Percentiles rank a stretch among this genome's conserved stretches.
Conservation (phyloP, 2,888 invertebrate genomes). For the Cataglyphis altisquamis region DNA sequence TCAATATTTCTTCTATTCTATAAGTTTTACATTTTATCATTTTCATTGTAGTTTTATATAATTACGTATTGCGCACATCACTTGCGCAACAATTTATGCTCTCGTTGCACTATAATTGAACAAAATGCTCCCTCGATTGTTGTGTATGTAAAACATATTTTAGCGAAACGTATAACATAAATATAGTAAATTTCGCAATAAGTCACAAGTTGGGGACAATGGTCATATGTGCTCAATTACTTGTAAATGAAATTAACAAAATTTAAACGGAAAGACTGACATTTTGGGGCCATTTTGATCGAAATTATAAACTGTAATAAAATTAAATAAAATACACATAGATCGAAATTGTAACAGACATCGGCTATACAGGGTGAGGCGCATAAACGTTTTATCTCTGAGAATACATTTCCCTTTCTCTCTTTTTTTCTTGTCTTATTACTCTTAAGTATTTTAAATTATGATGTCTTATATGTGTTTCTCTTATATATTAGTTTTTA, state of each 20-base stretch:
- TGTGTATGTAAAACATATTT: slow-evolving; percentile 52
- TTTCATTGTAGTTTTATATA: slow-evolving; percentile 42
- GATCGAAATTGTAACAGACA: slow-evolving; percentile 32
- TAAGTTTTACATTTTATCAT: slow-evolving; percentile 4
- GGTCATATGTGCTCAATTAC: slow-evolving; percentile 77
- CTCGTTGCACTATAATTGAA: slow-evolving; percentile 46
- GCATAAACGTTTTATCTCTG: slow-evolving; percentile 14
- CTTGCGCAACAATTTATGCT: slow-evolving; percentile 4
- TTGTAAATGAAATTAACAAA: slow-evolving; percentile 76
- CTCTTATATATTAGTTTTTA: background rate
- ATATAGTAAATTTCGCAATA: slow-evolving; percentile 51
- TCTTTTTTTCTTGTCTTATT: background rate
- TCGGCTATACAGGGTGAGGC: slow-evolving; percentile 47
- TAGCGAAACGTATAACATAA: slow-evolving; percentile 59
- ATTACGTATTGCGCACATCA: background rate
- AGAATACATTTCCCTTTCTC: background rate
- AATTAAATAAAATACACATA: slow-evolving; percentile 57
- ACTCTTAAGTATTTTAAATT: background rate
- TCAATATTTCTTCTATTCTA: background rate
- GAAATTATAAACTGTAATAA: slow-evolving; percentile 68
- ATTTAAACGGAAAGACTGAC: slow-evolving; percentile 83
- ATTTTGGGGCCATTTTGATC: slow-evolving; percentile 83
- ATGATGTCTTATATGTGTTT: slow-evolving; percentile 15
- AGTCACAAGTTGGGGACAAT: slow-evolving; percentile 55
- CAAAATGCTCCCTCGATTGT: slow-evolving; percentile 59